These are phyloP conservation scores for Madoqua kirkii DNA, from an alignment of 2,113 vertebrate species.

Conservation along the genomic window DNA sequence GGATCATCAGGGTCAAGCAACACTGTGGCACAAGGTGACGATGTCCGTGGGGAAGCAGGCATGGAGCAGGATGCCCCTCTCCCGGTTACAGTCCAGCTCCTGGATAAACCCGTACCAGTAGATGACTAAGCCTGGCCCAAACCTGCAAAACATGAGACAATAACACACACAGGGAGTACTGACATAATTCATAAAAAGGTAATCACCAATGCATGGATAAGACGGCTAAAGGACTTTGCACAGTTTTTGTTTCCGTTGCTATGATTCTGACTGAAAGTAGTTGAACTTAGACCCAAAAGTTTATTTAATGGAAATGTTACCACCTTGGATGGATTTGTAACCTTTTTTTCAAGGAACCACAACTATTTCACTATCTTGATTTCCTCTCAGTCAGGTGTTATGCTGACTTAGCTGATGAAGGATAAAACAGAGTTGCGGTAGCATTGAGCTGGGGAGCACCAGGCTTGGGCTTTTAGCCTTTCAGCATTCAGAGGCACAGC, in stretches of 20 bases:
- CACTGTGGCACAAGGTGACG: constrained; percentile 86
- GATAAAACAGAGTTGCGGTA: background rate
- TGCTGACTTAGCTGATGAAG: background rate
- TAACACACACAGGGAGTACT: fast-evolving
- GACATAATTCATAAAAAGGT: background rate
- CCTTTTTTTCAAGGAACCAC: background rate
- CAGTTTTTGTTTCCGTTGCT: background rate
- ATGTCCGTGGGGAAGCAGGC: constrained; percentile 96
- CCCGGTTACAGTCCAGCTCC: constrained; percentile 95
- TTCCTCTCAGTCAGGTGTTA: background rate
- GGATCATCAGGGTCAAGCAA: constrained; percentile 69
- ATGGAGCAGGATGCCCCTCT: constrained; percentile 95
- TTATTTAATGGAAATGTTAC: background rate
- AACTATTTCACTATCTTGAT: too few species aligned
- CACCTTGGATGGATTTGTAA: background rate
- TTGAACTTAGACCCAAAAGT: background rate
- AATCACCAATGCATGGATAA: background rate
- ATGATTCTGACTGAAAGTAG: background rate
- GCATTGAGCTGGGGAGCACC: background rate
- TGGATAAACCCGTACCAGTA: constrained; percentile 98
- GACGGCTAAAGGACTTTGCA: background rate
- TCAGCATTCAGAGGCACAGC: background rate
- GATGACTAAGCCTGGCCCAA: constrained; percentile 97
- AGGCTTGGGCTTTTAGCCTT: background rate
- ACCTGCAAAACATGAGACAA: constrained; percentile 80